Conservation (phyloP, 1,140 invertebrate species). For the Apocrypta bakeri region DNA sequence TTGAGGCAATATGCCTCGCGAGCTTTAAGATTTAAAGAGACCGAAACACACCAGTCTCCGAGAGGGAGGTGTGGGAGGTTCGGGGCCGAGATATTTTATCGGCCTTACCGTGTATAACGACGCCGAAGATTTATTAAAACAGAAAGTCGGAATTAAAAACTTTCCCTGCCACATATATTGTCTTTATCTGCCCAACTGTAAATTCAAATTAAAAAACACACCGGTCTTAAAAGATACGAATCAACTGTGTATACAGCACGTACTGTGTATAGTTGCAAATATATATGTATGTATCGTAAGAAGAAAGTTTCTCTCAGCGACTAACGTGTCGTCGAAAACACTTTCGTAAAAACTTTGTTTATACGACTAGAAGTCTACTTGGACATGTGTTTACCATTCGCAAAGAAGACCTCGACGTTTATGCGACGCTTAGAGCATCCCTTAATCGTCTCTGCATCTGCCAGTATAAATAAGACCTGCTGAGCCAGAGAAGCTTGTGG, state of each 20-base stretch:
- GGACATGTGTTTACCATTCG: no score
- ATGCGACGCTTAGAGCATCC: background rate
- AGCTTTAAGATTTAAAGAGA: background rate
- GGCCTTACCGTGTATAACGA: background rate
- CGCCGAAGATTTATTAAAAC: background rate
- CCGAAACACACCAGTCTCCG: no score
- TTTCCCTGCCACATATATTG: background rate
- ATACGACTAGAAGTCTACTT: no score
- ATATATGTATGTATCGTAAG: no score
- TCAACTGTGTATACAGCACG: no score
- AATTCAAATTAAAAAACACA: background rate
- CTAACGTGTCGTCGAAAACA: no score
- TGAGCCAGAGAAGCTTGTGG: background rate
- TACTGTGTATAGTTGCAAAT: no score
- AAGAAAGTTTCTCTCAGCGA: no score
- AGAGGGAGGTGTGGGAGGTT: background rate
- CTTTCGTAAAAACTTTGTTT: no score
- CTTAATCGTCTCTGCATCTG: background rate
- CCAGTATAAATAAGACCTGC: background rate
- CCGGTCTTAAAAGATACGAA: background rate
- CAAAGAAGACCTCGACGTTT: no score
- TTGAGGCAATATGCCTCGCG: background rate
- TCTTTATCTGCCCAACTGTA: background rate
- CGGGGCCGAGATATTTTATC: background rate
- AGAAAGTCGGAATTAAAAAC: background rate